Base-by-base conservation (phyloP, 1,140 invertebrate genomes). In the Drosophila pseudoananassae region DNA sequence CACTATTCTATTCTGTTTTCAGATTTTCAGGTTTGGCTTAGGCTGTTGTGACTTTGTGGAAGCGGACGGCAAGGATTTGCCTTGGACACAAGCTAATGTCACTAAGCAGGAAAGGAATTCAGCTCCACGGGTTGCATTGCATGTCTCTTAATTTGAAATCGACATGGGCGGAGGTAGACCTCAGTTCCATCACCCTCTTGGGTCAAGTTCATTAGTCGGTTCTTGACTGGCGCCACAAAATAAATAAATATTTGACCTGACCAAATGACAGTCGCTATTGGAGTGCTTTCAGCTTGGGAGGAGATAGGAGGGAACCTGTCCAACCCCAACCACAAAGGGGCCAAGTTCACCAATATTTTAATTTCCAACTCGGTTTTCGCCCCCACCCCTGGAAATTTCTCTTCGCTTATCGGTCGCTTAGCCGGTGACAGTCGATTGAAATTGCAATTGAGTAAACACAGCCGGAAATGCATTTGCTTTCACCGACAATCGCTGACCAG, bases 381-480 rank as follows among this genome's bases (percentile, higher is more conserved):
- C 20, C 53, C 25, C 17, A 9, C 2, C 15, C n/a, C 38, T 54
- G 10, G 27, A 47, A 64, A 71, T 70, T 78, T 71, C 59, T 66
- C 58, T 51, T 54, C 49, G 50, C 82, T 82, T 87, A 87, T 87
- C 82, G 56, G 52, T 52, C 47, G n/a, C 40, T 43, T 53, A 46
- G 49, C 31, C 58, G 36, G 51, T 53, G 53, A 46, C 61, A 60
- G 52, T 53, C 40, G 59, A 59, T 80, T 60, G 43, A 56, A 70
- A 78, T 78, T 85, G 74, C 82, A 85, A 87, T 85, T 81, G 81
- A 78, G 74, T 85, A 87, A 81, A 85, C 69, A 87, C 27, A 58
- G 69, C 82, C 82, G 82, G 82, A 87, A 87, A 88, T 87, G 82
- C 83, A 88, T 78, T 87, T 82, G 83, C 83, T 87, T 85, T 87